A percentile compares a stretch with the other conserved stretches of the same genome.
These are phyloP conservation scores for Drosophila basisetae DNA, from an alignment of 2,888 invertebrate species.

Conservation along the genomic window DNA sequence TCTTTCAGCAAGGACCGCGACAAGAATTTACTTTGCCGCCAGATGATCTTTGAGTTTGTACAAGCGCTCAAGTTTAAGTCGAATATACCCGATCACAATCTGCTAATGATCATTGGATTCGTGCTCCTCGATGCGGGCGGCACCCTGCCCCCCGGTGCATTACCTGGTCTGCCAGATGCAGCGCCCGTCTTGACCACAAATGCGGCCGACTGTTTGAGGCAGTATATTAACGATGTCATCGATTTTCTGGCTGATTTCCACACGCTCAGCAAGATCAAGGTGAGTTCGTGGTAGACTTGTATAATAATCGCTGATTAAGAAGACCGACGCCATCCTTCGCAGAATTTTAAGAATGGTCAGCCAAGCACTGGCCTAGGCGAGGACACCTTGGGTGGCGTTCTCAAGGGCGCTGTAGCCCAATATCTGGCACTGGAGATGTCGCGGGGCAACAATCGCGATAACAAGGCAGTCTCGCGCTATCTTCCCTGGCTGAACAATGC, in stretches of 20 bases:
- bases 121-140: conserved; percentile 97
- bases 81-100: conserved; percentile 96
- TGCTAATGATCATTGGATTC: conserved; percentile 95
- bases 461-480: conserved; percentile 91
- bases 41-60: conserved; percentile 96
- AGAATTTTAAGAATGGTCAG: conserved; percentile 87
- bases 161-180: conserved; percentile 86
- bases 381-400: conserved; percentile 97
- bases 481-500: conserved; percentile 96
- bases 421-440: conserved; percentile 97
- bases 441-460: conserved; percentile 93
- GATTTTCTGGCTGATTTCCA: conserved; percentile 98
- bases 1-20: conserved; percentile 97
- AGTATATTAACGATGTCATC: conserved; percentile 95
- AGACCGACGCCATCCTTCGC: neutral
- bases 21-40: conserved; percentile 95
- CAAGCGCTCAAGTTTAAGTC: conserved; percentile 98
- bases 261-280: conserved; percentile 98
- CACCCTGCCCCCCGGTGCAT: conserved; percentile 91
- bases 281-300: conserved; percentile 79
- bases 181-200: conserved; percentile 89
- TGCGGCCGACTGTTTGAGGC: conserved; percentile 96
- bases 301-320: neutral
- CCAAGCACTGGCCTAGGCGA: conserved; percentile 92
- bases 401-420: conserved; percentile 98